phyloP scores from a whole-genome alignment of 2,113 vertebrate genomes.

The Canis aureus region DNA sequence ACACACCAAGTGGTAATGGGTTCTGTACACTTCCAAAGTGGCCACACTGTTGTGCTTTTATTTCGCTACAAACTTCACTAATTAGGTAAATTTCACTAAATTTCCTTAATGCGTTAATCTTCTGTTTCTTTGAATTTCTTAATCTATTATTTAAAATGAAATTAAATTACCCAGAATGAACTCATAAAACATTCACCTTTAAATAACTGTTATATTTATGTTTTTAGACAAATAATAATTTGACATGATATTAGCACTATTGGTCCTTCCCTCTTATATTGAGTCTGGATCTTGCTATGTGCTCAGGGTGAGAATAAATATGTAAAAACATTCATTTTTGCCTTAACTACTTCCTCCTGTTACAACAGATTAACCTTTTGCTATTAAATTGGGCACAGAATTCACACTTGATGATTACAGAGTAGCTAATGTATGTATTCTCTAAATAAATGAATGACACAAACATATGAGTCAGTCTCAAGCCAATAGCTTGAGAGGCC shows the following conservation, averaged over 20 bases:
- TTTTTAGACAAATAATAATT: neutral
- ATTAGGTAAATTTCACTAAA: neutral
- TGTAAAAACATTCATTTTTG: neutral
- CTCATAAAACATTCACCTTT: neutral
- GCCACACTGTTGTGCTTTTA: neutral
- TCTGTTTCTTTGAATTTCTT: neutral
- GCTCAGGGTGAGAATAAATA: neutral
- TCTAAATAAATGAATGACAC: neutral
- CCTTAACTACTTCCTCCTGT: neutral
- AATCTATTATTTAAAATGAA: conserved; percentile 36
- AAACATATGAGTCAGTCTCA: neutral
- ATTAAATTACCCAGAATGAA: neutral
- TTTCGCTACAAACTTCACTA: neutral
- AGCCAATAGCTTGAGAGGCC: no score
- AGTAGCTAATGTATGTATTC: neutral
- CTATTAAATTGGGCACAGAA: neutral
- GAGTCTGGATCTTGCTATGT: neutral
- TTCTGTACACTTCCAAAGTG: neutral
- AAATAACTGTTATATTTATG: neutral
- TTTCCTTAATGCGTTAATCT: neutral
- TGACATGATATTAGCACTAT: neutral
- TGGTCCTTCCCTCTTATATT: neutral
- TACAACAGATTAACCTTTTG: neutral
- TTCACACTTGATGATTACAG: neutral
- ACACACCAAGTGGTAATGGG: fast-evolving